Evolutionary conservation across 1,140 invertebrate genomes (phyloP).

Genomic region (Lasioglossum albipes): DNA sequence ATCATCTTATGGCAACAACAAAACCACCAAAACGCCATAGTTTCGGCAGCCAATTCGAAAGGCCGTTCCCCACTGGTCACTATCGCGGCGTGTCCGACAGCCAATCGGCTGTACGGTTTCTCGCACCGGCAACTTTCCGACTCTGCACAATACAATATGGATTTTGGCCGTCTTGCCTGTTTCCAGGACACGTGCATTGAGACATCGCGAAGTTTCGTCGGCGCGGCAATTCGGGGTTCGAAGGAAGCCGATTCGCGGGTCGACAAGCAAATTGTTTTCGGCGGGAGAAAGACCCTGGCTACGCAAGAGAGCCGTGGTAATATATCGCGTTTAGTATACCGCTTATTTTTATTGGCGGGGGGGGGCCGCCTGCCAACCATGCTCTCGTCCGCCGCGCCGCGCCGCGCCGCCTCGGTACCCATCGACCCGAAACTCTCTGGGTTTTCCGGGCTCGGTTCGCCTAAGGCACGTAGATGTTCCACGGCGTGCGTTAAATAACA

Average conservation of each 20-base stretch:
- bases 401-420: not conserved
- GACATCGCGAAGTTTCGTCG: too few species aligned
- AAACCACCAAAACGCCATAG: too few species aligned
- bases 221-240: too few species aligned
- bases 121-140: too few species aligned
- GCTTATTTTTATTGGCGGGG: slow-evolving; percentile 29
- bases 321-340: slow-evolving; percentile 19
- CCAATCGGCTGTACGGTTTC: too few species aligned
- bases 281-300: not conserved
- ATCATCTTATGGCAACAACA: too few species aligned
- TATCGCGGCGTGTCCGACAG: too few species aligned
- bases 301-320: slow-evolving; percentile 19
- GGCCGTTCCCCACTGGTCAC: too few species aligned
- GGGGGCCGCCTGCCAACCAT: slow-evolving; percentile 34
- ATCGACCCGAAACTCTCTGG: slow-evolving; percentile 41
- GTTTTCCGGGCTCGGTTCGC: slow-evolving; percentile 23
- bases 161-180: too few species aligned
- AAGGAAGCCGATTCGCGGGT: not conserved
- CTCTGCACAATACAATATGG: too few species aligned
- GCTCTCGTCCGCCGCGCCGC: not conserved
- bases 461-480: slow-evolving; percentile 13
- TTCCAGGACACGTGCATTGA: too few species aligned
- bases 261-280: not conserved
- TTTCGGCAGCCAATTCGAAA: too few species aligned
- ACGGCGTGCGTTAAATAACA: slow-evolving; percentile 48